Base-by-base conservation (phyloP, 2,888 invertebrate species). In the Prosapia bicincta region DNA sequence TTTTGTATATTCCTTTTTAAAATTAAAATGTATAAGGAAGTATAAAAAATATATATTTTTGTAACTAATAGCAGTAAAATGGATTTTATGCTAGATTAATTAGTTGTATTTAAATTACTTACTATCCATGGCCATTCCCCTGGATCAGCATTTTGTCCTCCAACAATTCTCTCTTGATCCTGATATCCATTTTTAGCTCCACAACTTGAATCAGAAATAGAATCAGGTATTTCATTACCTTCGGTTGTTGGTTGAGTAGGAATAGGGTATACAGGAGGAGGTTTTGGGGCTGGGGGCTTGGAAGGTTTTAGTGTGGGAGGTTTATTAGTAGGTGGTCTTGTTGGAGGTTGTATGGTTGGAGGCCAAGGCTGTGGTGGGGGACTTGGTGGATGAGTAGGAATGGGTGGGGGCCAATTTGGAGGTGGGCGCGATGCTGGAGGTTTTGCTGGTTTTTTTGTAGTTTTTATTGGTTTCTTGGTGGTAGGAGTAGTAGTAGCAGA, bases 151-250 rank as follows among this genome's bases (percentile, higher is more conserved):
- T 91, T 91, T 78, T 91, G 91, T 0, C 96, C 96, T 20, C 95
- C 95, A 3, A 96, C 95, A 80, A 96, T 95, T 70, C 94, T 89
- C 81, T 93, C 92, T 83, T 94, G 93, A 82, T 95, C 94, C 84
- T 89, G 91, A 72, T 89, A 88, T n/a, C 92, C 92, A 84, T 94
- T 95, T 83, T 93, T 94, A 5, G 90, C 88, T 1, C 95, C 95
- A 82, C 95, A 95, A 20, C 88, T 86, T 0, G 85, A 85, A 73
- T 85, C 86, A 0, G 76, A 13, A 24, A 66, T 71, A 20, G 23
- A 67, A 26, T 69, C 66, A 15, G 76, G 70, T 23, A 66, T 38
- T 24, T 76, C 71, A 77, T 26, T 82, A 26, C 80, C 77, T 32
- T 80, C 76, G 20, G 78, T 79, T 0, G 83, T 82, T 0, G 83